Conservation (phyloP, 1,140 invertebrate species). For the Macrocentrus cingulum region DNA sequence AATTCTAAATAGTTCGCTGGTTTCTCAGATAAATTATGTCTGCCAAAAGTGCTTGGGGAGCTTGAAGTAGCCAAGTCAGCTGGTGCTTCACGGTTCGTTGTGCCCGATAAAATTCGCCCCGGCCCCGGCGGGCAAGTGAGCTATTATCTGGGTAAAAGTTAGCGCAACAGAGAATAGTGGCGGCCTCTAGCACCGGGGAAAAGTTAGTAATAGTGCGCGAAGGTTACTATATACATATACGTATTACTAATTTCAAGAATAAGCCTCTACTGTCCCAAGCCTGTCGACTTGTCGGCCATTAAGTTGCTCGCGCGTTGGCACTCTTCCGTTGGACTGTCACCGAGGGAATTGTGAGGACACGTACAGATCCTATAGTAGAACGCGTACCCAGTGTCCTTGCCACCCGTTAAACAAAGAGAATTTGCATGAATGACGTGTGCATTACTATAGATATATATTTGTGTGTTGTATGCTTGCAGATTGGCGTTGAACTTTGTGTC, state of each 20-base stretch:
- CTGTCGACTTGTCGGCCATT: not conserved
- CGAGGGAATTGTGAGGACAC: not conserved
- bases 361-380: too few relatives aligned
- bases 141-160: not conserved
- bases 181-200: not conserved
- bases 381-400: not conserved
- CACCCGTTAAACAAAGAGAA: conserved; percentile 34
- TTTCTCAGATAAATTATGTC: too few relatives aligned
- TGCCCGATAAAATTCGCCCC: conserved; percentile 4
- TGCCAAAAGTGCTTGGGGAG: too few relatives aligned
- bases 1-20: too few relatives aligned
- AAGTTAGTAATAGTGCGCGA: conserved; percentile 10
- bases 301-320: not conserved
- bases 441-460: not conserved
- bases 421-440: conserved; percentile 32
- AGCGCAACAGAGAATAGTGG: not conserved
- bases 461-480: too few relatives aligned
- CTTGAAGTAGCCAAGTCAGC: too few relatives aligned
- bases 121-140: not conserved
- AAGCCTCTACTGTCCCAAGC: not conserved
- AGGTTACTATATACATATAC: not conserved
- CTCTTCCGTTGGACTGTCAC: not conserved
- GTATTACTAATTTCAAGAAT: conserved; percentile 3
- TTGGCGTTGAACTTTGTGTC: not conserved
- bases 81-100: conserved; percentile 8